phyloP scores from a whole-genome alignment of 2,888 invertebrate genomes.

The Notocelia uddmanniana region DNA sequence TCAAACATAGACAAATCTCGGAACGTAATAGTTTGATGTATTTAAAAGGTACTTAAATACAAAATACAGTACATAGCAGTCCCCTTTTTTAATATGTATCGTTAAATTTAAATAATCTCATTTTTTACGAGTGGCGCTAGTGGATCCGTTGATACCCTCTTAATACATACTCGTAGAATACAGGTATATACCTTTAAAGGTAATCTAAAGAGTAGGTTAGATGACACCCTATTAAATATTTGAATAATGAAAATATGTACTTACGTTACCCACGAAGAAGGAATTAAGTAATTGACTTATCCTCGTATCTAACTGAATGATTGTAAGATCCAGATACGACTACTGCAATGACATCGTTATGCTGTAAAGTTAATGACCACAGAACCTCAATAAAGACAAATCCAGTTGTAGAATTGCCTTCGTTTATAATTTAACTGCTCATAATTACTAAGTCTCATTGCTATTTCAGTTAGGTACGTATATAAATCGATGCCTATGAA shows the following conservation, averaged over 20 bases:
- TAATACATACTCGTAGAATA: no score
- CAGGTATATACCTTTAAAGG: no score
- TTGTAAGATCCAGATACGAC: not conserved
- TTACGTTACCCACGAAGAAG: not conserved
- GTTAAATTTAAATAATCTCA: no score
- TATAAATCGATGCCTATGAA: not conserved
- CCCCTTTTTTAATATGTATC: no score
- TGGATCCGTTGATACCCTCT: no score
- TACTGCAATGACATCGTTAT: slow-evolving; percentile 35
- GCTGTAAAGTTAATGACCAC: slow-evolving; percentile 20
- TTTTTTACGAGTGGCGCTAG: no score
- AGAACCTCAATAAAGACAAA: slow-evolving; percentile 32
- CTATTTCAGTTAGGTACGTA: slow-evolving; percentile 22
- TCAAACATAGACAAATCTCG: no score
- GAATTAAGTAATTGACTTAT: not conserved
- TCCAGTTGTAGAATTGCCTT: slow-evolving; percentile 29
- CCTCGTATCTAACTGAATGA: slow-evolving; percentile 1
- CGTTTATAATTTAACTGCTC: slow-evolving; percentile 28
- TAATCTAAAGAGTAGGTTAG: no score
- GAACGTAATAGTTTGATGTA: no score
- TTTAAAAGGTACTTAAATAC: no score
- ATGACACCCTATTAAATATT: no score
- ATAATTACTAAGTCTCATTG: slow-evolving; percentile 25
- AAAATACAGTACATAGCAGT: no score
- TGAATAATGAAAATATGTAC: not conserved